Evolutionary conservation across 2,888 invertebrate species (phyloP), one percentile per base, ranked within the genome.

Genomic region (Aphrophora alni): DNA sequence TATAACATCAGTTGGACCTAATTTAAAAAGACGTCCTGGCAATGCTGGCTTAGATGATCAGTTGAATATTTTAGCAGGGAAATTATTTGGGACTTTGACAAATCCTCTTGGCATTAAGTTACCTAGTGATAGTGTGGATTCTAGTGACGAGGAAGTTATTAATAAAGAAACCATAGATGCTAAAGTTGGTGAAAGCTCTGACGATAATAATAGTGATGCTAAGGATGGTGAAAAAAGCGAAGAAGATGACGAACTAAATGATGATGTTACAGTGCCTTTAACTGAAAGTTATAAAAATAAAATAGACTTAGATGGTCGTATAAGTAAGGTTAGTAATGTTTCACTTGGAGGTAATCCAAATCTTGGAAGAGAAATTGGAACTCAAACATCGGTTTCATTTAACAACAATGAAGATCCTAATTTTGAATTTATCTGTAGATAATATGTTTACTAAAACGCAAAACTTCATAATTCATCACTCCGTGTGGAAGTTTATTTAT

Each of bases 1-100:
- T 81, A 89, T 91, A 69, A 90, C 90, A 72, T 89, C 90, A 75
- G 90, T 92, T 68, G 90, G 91, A 80, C 91, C 91, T 0, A 91
- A 91, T 85, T 87, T 91, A 85, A 90, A 89, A 78, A 87, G 91
- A 77, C 87, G 91, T 73, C 87, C 89, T 0, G 91, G 88, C 0
- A 89, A 88, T 72, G 89, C 89, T 1, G 90, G 91, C 1, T 84
- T 91, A 70, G 90, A 91, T 77, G 89, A 89, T 24, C 77, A 78
- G 26, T 51, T 81, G 21, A 78, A 76, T 28, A 75, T 78, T 38
- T 71, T 81, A 38, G 78, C 81, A 26, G 78, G 75, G 8, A 78
- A 81, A 71, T 38, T 81, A 59, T 81, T 81, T 68, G 81, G 78
- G 28, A 79, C 71, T 25, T 74, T 81, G 70, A 75, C 80, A 17